Evolutionary conservation across 2,797 vertebrate genomes (phyloP).

Genomic region (Pampus argenteus): DNA sequence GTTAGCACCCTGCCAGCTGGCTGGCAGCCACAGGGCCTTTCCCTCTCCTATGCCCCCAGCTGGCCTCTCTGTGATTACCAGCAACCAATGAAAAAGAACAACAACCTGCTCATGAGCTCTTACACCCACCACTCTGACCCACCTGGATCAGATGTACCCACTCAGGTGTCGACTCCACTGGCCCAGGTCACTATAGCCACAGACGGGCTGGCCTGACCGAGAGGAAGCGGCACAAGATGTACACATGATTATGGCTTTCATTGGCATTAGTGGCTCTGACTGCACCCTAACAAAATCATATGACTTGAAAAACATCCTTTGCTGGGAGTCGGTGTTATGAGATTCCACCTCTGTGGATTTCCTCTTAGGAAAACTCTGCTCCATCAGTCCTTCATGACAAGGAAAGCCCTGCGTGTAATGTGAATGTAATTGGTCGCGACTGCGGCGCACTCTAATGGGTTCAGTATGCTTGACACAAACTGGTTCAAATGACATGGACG

Average conservation of each 20-base stretch:
- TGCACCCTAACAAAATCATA: not conserved
- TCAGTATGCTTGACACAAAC: too few relatives aligned
- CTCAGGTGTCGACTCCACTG: not conserved
- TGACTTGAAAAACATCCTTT: not conserved
- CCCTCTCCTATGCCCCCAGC: conserved; percentile 41
- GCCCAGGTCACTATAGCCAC: not conserved
- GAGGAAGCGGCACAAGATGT: not conserved
- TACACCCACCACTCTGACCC: conserved; percentile 18
- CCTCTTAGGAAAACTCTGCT: too few relatives aligned
- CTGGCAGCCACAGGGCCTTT: conserved; percentile 50
- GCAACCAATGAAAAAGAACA: conserved; percentile 41
- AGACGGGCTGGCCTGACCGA: not conserved
- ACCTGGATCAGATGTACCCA: conserved; percentile 26
- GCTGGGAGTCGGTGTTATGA: not conserved
- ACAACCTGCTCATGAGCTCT: conserved; percentile 29
- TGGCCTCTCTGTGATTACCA: conserved; percentile 50
- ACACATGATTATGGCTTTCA: not conserved
- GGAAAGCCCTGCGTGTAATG: too few relatives aligned
- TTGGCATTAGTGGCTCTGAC: not conserved
- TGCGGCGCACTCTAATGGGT: not conserved
- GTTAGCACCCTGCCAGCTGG: conserved; percentile 63
- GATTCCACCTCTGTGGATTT: too few relatives aligned
- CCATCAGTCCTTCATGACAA: too few relatives aligned
- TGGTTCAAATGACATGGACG: too few relatives aligned
- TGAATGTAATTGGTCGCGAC: too few relatives aligned